Evolutionary conservation across 2,797 vertebrate genomes (phyloP), one percentile per base, ranked within the genome.

Genomic region (Anisognathus igniventris): DNA sequence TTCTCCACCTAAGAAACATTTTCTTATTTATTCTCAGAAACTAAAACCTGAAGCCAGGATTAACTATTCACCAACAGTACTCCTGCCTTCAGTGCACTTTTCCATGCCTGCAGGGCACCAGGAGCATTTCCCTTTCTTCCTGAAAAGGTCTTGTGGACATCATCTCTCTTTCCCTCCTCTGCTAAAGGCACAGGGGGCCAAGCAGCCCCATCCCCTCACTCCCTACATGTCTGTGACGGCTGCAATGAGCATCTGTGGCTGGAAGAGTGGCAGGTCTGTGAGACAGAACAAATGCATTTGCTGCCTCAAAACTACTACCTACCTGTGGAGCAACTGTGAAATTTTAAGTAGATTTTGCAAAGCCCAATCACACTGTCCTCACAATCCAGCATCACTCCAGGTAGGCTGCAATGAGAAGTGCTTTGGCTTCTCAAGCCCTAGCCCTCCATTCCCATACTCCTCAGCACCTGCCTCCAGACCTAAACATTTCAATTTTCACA

Each of bases 171-270:
- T 68, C 39, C 28, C 37, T 31, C 22, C 56, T 45, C 40, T 53
- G 60, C 19, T 28, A 25, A 68, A 48, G 15, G 35, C 0, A 0
- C 40, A 14, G 10, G 18, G 14, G 18, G 14, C 40, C 50, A 44
- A 61, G 65, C 16, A 86, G 21, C 60, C 56, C 37, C 7, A 1
- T 7, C 6, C 56, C 47, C 33, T 64, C 51, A 22, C 5, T 31
- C 5, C 5, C 1, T 4, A 18, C 2, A 2, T 0, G 0, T 31
- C 54, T n/a, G 37, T 1, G 18, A 22, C 22, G 47, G 21, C 65
- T 39, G 48, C 0, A 0, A 30, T 9, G 17, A 91, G 81, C 60
- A 66, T 47, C 78, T 82, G 68, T 45, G 40, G 25, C 42, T 68
- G 31, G 39, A 6, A 35, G 33, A 40, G 30, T 8, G 80, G 42